phyloP scores from a whole-genome alignment of 2,888 invertebrate genomes.

The Cataglyphis rosenhaueri region DNA sequence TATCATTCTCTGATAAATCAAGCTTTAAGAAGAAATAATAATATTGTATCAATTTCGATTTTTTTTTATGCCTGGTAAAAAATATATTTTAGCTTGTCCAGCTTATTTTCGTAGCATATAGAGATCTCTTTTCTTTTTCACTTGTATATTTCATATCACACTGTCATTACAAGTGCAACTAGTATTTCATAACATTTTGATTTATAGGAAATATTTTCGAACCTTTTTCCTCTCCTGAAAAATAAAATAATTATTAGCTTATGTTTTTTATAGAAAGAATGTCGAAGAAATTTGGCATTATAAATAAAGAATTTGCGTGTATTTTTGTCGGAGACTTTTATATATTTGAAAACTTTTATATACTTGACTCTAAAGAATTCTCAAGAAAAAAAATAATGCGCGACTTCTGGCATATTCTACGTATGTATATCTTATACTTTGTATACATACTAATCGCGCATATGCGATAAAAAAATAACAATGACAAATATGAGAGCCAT shows the following conservation, averaged over 20 bases:
- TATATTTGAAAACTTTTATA: too few relatives aligned
- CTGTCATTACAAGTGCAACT: not conserved
- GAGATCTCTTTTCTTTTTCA: not conserved
- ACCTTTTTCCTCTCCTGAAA: not conserved
- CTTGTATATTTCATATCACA: not conserved
- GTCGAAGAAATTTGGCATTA: not conserved
- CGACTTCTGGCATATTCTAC: slow-evolving; percentile 19
- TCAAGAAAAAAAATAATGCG: slow-evolving; percentile 2
- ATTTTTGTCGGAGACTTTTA: not conserved
- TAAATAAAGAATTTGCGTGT: not conserved
- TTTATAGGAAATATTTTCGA: not conserved
- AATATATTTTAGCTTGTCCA: not conserved
- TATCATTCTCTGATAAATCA: not conserved
- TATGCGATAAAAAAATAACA: not conserved
- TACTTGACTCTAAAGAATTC: not conserved
- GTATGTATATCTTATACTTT: not conserved
- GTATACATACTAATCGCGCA: not conserved
- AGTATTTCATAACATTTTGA: not conserved
- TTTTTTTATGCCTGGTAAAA: not conserved
- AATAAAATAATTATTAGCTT: not conserved
- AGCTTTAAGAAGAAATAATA: not conserved
- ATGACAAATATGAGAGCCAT: slow-evolving; percentile 31
- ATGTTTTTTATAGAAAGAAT: not conserved
- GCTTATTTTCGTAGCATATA: not conserved
- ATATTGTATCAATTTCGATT: not conserved